These are phyloP conservation scores for Poeciliopsis occidentalis DNA, from an alignment of 2,113 vertebrate genomes.

Conservation along the genomic window DNA sequence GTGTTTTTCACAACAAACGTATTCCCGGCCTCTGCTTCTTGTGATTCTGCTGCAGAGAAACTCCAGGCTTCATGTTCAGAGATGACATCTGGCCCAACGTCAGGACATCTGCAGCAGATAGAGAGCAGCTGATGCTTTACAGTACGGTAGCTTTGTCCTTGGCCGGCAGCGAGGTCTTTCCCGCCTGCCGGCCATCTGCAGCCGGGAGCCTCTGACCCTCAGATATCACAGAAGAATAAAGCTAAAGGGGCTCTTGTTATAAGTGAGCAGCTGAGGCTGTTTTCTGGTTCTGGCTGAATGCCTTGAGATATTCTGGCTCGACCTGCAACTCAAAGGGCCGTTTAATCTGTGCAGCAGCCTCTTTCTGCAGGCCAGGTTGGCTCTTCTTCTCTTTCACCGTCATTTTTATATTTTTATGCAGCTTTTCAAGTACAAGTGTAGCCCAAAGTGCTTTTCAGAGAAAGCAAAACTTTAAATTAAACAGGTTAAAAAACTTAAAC, in stretches of 20 bases:
- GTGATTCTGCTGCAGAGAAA: slow-evolving; percentile 2
- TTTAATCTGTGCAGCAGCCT: neutral
- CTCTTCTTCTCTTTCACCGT: neutral
- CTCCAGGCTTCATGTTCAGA: neutral
- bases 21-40: neutral
- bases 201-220: slow-evolving; percentile 17
- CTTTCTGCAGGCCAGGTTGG: neutral
- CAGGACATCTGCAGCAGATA: slow-evolving; percentile 16
- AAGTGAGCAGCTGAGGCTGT: slow-evolving; percentile 36
- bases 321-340: neutral
- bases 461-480: neutral
- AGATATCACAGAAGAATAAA: slow-evolving; percentile 26
- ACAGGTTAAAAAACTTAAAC: neutral
- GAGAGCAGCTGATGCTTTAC: slow-evolving; percentile 18
- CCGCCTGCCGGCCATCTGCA: slow-evolving; percentile 37
- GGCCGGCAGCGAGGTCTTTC: neutral
- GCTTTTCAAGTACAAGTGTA: neutral
- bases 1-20: slow-evolving; percentile 47
- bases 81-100: slow-evolving; percentile 19
- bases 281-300: slow-evolving; percentile 34
- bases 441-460: neutral
- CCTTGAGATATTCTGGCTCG: neutral
- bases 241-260: slow-evolving; percentile 27
- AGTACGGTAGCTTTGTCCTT: slow-evolving; percentile 38
- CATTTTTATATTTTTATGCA: neutral